A percentile compares a stretch with the other conserved stretches of the same genome.
Evolutionary conservation across 2,888 invertebrate species (phyloP).

Genomic region (Teinopalpus imperialis): DNA sequence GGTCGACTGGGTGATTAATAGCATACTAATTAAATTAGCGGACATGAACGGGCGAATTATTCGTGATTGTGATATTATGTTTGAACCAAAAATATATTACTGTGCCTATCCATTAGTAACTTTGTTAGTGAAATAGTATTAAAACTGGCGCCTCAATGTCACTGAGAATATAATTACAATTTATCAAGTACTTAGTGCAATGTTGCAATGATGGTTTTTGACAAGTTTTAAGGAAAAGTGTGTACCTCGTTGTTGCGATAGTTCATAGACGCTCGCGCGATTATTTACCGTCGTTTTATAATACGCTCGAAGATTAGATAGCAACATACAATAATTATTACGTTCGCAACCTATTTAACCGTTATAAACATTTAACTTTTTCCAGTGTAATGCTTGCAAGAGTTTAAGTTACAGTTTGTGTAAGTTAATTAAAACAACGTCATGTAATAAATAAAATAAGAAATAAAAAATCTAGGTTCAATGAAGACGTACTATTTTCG

Average conservation of each 20-base stretch:
- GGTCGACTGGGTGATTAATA: slow-evolving; percentile 19
- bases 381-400: too few relatives aligned
- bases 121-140: slow-evolving; percentile 3
- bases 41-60: slow-evolving; percentile 7
- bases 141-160: slow-evolving; percentile 5
- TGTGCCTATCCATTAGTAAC: too few relatives aligned
- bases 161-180: background rate
- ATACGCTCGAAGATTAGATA: slow-evolving; percentile 24
- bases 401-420: too few relatives aligned
- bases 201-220: slow-evolving; percentile 4
- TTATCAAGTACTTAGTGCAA: background rate
- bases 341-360: slow-evolving; percentile 12
- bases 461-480: too few relatives aligned
- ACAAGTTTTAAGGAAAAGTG: slow-evolving; percentile 2
- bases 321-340: slow-evolving; percentile 19
- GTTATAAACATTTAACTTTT: too few relatives aligned
- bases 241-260: background rate
- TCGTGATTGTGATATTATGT: slow-evolving; percentile 17
- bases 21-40: slow-evolving; percentile 24
- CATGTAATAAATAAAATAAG: too few relatives aligned
- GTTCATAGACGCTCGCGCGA: slow-evolving; percentile 23
- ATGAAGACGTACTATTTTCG: too few relatives aligned
- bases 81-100: slow-evolving; percentile 14
- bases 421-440: too few relatives aligned
- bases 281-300: slow-evolving; percentile 26